These are phyloP conservation scores for Taenaris catops DNA, from an alignment of 2,888 invertebrate genomes.

Conservation along the genomic window DNA sequence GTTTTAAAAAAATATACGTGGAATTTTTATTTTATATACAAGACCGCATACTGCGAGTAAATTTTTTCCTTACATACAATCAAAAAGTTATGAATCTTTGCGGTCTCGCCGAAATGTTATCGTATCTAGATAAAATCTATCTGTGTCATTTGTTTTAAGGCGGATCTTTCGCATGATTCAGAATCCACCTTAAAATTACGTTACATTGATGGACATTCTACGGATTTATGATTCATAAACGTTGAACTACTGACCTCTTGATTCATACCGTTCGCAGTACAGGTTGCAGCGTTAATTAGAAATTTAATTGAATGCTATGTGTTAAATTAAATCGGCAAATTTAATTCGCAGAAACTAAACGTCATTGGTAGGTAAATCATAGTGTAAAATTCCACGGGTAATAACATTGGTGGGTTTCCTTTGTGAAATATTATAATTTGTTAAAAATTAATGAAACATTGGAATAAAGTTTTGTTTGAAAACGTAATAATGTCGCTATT, in stretches of 20 bases:
- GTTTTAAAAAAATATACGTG: not conserved
- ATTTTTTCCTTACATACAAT: slow-evolving; percentile 3
- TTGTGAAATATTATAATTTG: too few species aligned
- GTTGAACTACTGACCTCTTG: slow-evolving; percentile 46
- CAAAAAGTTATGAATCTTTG: slow-evolving; percentile 9
- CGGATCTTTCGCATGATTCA: slow-evolving; percentile 51
- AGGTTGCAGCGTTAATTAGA: slow-evolving; percentile 17
- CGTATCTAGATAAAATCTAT: slow-evolving; percentile 16
- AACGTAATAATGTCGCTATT: too few species aligned
- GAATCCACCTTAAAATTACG: slow-evolving; percentile 23
- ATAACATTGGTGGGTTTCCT: too few species aligned
- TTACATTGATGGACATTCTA: slow-evolving; percentile 14
- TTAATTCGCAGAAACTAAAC: slow-evolving; percentile 14
- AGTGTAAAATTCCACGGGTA: slow-evolving; percentile 3
- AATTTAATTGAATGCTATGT: slow-evolving; percentile 8
- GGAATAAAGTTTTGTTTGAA: too few species aligned
- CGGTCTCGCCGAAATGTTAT: slow-evolving; percentile 4
- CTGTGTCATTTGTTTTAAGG: slow-evolving; percentile 26
- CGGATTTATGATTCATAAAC: slow-evolving; percentile 24
- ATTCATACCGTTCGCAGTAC: slow-evolving; percentile 17
- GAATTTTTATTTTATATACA: slow-evolving; percentile 8
- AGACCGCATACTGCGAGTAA: slow-evolving; percentile 6
- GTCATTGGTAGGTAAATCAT: slow-evolving; percentile 15
- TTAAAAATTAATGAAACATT: too few species aligned
- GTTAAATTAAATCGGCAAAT: slow-evolving; percentile 1